Evolutionary conservation across 2,888 invertebrate species (phyloP).

Genomic region (Alentia gelatinosa): DNA sequence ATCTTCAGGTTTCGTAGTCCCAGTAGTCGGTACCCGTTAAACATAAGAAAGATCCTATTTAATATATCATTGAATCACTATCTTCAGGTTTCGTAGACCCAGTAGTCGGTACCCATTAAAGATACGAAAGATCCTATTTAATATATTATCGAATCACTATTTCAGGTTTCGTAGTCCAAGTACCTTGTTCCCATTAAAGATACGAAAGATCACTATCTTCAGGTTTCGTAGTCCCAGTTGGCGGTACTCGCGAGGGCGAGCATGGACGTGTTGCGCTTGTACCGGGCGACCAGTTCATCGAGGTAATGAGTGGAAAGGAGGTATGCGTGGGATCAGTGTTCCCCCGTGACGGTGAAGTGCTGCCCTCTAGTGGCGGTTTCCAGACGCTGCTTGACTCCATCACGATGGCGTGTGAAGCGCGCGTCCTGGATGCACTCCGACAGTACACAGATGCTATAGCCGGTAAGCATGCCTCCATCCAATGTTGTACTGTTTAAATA

Average conservation of each 20-base stretch:
- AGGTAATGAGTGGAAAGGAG: constrained; percentile 71
- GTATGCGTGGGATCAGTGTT: constrained; percentile 73
- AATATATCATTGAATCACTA: no score
- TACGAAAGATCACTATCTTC: not conserved
- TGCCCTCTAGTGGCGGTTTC: constrained; percentile 75
- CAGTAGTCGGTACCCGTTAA: no score
- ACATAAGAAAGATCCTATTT: no score
- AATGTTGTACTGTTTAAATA: no score
- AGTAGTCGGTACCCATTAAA: no score
- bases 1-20: no score
- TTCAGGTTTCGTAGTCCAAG: no score
- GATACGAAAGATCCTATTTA: no score
- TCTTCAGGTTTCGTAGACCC: no score
- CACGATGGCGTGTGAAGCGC: constrained; percentile 74
- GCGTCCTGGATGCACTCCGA: constrained; percentile 70
- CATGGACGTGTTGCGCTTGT: constrained; percentile 70
- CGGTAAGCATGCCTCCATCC: constrained; percentile 64
- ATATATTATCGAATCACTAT: no score
- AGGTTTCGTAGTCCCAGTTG: constrained; percentile 76
- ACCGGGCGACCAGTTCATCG: constrained; percentile 72
- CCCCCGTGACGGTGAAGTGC: constrained; percentile 68
- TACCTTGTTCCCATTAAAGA: no score
- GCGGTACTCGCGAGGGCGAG: constrained; percentile 70
- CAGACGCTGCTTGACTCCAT: constrained; percentile 75
- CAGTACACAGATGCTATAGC: constrained; percentile 72